Base-by-base conservation (phyloP, 2,113 vertebrate species). In the Telmatochromis brachygnathus region DNA sequence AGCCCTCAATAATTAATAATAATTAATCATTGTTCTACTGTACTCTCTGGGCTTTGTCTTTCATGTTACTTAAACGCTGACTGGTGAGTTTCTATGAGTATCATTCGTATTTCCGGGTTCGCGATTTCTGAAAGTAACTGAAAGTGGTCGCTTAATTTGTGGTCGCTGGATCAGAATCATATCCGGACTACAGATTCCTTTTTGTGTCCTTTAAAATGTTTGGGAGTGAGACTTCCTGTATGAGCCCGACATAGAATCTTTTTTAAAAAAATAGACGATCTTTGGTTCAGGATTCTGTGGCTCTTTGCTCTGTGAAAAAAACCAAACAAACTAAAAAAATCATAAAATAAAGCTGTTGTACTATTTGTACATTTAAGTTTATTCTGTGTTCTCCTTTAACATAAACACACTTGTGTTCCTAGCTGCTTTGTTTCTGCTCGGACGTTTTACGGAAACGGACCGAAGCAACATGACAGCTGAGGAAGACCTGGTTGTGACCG, bases 391-490 rank as follows among this genome's bases (percentile, higher is more conserved):
- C 2, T 23, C 3, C 5, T 26, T 26, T 14, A 58, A 47, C 65
- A 33, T 9, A 23, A 30, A 28, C 9, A n/a, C 7, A n/a, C 5
- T 55, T 37, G 4, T 1, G 56, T 90, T 91, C 83, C 82, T 21
- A 4, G 4, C n/a, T 11, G 2, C 2, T 14, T 88, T 86, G 88
- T 93, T 94, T 88, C 82, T 51, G 5, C 3, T 83, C 93, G 94
- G 92, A 4, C 2, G 2, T 2, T 88, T 79, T 82, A 54, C 2
- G 11, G 23, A 6, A 86, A 86, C 28, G 90, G 81, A 95, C 93
- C 23, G 33, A 13, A 42, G 21, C 75, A 92, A 83, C 58, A 96
- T 95, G 94, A 51, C 93, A 15, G 91, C 79, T 19, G 45, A 47
- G 13, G 82, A 49, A 15, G n/a, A 45, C 23, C 3, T 49, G 1